Evolutionary conservation across 2,113 vertebrate species (phyloP).

Genomic region (Dermatemys mawii): DNA sequence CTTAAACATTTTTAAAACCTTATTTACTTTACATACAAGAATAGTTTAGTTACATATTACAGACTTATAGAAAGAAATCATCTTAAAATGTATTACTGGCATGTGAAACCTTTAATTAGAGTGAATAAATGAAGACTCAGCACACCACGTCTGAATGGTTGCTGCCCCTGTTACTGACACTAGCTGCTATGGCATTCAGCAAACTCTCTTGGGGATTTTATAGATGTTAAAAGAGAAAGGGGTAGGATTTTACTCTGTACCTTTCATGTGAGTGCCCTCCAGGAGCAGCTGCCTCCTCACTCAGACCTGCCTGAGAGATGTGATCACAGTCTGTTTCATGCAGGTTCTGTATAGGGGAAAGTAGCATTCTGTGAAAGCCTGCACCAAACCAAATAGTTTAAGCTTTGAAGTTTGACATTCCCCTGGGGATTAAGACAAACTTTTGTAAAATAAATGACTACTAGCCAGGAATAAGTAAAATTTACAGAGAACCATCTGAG

Average conservation of each 20-base stretch:
- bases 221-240: background rate
- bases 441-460: rapidly evolving
- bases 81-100: too few species aligned
- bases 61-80: too few species aligned
- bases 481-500: background rate
- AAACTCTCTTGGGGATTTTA: too few species aligned
- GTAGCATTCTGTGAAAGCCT: background rate
- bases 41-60: too few species aligned
- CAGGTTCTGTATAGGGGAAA: rapidly evolving
- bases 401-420: background rate
- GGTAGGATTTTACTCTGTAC: background rate
- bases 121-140: too few species aligned
- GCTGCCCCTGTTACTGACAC: background rate
- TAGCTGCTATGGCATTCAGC: too few species aligned
- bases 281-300: rapidly evolving
- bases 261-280: background rate
- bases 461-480: background rate
- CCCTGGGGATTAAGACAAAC: background rate
- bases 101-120: too few species aligned
- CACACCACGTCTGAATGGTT: too few species aligned
- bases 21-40: too few species aligned
- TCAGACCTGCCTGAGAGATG: rapidly evolving
- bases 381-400: background rate
- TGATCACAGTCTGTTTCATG: rapidly evolving
- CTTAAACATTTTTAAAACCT: too few species aligned